Evolutionary conservation across 2,113 vertebrate species (phyloP), one percentile per base, ranked within the genome.

Genomic region (Proterorhinus semilunaris): DNA sequence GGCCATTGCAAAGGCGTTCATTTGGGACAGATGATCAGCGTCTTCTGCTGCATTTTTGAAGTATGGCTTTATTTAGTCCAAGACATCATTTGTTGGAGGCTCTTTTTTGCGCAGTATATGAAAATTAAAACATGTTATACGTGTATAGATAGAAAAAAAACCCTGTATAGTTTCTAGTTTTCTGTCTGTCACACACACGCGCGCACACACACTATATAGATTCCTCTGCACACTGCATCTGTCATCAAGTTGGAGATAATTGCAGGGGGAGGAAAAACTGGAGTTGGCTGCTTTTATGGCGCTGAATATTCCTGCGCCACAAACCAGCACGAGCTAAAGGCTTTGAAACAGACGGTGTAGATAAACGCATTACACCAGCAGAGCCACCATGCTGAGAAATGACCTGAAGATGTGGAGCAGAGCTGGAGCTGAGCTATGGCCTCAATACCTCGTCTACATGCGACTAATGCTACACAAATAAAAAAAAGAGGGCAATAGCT

Each of bases 391-490:
- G 54, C 70, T 76, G 65, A 68, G 59, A 61, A 62, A 27, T 80
- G 62, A 75, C 69, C 69, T 72, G 62, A 66, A 72, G 61, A 47
- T 75, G 69, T 73, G 67, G 36, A 53, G 68, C 49, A 17, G 45
- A 10, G 63, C 71, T 72, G 71, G 47, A 66, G 27, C 67, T 76
- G 73, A 74, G 61, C 62, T 80, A 57, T 78, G 64, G 63, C 69
- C 72, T 78, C 52, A 70, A 46, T 72, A 49, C 8, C 63, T 70
- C 61, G 66, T 75, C 69, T 65, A 7, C 45, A 42, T 76, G 67
- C 64, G 51, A 59, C 71, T 68, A 45, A n/a, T 42, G n/a, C 21
- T 10, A 17, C 7, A 16, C 21, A 42, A 44, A 54, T 58, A 51
- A 64, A 45, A 21, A 21, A 21, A 7, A 65, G 6, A 42, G 27